phyloP scores from a whole-genome alignment of 2,113 vertebrate species.

The Chiloscyllium plagiosum region DNA sequence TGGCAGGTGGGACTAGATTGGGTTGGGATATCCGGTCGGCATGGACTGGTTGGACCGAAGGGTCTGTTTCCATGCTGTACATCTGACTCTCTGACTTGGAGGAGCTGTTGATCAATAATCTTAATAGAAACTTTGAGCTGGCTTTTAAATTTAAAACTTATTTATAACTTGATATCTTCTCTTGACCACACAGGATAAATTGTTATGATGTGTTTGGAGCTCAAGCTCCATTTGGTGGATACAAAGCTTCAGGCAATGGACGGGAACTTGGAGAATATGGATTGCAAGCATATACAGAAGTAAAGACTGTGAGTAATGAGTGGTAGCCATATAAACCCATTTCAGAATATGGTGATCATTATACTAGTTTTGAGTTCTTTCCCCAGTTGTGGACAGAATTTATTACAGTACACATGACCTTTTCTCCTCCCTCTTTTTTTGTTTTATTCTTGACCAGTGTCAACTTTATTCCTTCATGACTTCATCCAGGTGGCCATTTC shows the following conservation, averaged over 20 bases:
- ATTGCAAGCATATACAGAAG: conserved; percentile 80
- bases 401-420: neutral
- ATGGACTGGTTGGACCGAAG: no score
- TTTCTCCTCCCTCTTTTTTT: neutral
- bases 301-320: conserved; percentile 77
- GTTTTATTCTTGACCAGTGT: neutral
- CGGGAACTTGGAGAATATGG: conserved; percentile 87
- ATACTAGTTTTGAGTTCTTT: neutral
- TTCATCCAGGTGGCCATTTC: neutral
- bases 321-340: neutral
- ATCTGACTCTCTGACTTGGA: neutral
- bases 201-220: conserved; percentile 86
- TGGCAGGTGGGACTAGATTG: no score
- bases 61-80: no score
- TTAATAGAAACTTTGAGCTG: neutral
- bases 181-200: conserved; percentile 72
- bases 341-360: neutral
- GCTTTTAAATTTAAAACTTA: neutral
- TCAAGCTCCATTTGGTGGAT: conserved; percentile 89
- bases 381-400: neutral
- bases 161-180: conserved; percentile 32
- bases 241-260: conserved; percentile 84
- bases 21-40: no score
- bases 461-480: neutral
- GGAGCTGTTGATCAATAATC: neutral